Base-by-base conservation (phyloP, 2,113 vertebrate genomes). In the Hippocampus mohnikei region DNA sequence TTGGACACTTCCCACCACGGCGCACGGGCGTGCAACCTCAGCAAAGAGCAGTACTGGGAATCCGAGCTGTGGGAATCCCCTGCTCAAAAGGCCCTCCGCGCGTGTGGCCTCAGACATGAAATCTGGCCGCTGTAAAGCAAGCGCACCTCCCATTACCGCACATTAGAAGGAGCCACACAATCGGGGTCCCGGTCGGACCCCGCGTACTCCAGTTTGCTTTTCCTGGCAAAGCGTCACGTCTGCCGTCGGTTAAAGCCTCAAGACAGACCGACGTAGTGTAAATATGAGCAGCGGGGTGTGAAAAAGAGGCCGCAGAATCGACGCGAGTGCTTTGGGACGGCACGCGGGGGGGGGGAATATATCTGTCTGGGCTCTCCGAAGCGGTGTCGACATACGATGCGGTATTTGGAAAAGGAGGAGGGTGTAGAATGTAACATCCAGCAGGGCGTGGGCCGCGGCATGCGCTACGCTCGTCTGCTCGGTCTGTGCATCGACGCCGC, bases 161-260 rank as follows among this genome's bases (percentile, higher is more conserved):
- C 69, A 81, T 83, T 74, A 84, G 69, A 81, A 65, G 33, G 25
- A 53, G 33, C 61, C 72, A 70, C 44, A 74, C 70, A 50, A 70
- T n/a, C 67, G 37, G 63, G 59, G 13, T 60, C 55, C 16, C 44
- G 27, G 71, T 62, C 41, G 13, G 66, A 37, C 62, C 65, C 58
- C 60, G 48, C 40, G 9, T 50, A 72, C 46, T 27, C 52, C 33
- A 40, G 29, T 59, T 10, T 59, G 67, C 61, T 72, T 75, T 70
- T 60, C 58, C 21, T 81, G 81, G 73, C 67, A 81, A 33, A n/a
- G 67, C 60, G 50, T 69, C 81, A 62, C 11, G 67, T 13, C 58
- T 70, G 72, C 70, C 72, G 40, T 21, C 11, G 70, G 46, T 72
- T 64, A 27, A 33, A 69, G 40, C 11, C 66, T 65, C 71, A 25